phyloP scores from a whole-genome alignment of 2,797 vertebrate species.

The Pseudochromis fuscus region DNA sequence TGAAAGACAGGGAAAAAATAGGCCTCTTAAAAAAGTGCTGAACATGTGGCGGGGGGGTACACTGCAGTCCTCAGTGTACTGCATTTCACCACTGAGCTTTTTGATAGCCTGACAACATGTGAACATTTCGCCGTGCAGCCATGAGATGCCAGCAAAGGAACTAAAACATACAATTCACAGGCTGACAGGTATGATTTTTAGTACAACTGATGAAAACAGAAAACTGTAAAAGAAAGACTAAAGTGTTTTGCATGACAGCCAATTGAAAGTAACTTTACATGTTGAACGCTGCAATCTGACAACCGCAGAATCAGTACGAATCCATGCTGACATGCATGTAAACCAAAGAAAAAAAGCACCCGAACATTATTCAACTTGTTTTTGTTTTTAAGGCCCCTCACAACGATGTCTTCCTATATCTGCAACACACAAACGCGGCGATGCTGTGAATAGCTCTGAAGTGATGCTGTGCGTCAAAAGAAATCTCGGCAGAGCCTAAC shows the following conservation, averaged over 20 bases:
- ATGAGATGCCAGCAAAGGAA: background rate
- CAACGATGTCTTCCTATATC: background rate
- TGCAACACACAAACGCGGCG: background rate
- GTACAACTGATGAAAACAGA: background rate
- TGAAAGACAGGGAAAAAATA: constrained; percentile 10
- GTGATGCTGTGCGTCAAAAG: background rate
- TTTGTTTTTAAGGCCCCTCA: background rate
- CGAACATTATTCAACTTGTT: background rate
- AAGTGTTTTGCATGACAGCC: background rate
- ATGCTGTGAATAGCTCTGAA: constrained; percentile 22
- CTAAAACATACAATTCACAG: background rate
- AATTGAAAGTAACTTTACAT: background rate
- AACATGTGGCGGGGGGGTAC: background rate
- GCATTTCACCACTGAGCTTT: constrained; percentile 15
- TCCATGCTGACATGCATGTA: background rate
- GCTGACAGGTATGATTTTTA: constrained; percentile 16
- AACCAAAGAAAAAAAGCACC: background rate
- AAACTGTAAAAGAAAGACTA: background rate
- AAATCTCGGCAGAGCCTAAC: constrained; percentile 5
- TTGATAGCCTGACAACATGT: constrained; percentile 14
- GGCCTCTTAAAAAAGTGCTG: background rate
- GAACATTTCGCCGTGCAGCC: constrained; percentile 5
- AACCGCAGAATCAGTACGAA: background rate
- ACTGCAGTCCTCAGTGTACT: background rate
- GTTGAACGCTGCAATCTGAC: constrained; percentile 1